Conservation (phyloP, 1,140 invertebrate species). For the Diachasma alloeum region DNA sequence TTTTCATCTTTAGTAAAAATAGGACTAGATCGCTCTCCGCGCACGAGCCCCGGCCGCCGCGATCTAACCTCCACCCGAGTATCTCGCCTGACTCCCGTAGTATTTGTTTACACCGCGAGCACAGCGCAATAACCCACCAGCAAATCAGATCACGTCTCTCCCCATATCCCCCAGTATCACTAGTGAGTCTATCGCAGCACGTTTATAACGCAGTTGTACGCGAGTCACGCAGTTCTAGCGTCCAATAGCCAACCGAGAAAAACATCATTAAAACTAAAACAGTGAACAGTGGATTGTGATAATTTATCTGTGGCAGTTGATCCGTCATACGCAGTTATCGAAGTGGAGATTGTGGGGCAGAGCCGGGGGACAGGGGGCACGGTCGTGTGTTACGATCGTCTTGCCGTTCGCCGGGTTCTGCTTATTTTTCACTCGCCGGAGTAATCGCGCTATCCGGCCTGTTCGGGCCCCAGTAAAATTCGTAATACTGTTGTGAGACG, state of each 20-base stretch:
- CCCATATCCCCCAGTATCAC: background rate
- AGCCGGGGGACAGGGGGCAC: background rate
- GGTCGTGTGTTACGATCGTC: background rate
- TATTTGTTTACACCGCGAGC: background rate
- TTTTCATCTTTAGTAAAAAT: no score
- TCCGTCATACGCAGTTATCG: background rate
- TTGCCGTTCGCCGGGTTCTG: constrained; percentile 1
- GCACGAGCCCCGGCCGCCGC: no score
- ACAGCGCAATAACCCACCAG: background rate
- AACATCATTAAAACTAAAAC: background rate
- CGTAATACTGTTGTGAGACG: no score
- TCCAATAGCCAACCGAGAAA: background rate
- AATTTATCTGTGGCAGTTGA: background rate
- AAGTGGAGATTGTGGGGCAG: background rate
- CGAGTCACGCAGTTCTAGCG: background rate
- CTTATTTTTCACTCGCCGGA: background rate
- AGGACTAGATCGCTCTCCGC: no score
- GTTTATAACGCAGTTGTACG: background rate
- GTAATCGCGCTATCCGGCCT: no score
- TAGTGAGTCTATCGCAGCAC: background rate
- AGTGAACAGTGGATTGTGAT: background rate
- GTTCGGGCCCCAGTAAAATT: no score
- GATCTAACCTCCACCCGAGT: no score
- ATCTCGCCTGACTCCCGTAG: background rate
- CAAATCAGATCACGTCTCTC: background rate